Evolutionary conservation across 2,888 invertebrate genomes (phyloP), one percentile per base, ranked within the genome.

Genomic region (Drosophila buzzatii): DNA sequence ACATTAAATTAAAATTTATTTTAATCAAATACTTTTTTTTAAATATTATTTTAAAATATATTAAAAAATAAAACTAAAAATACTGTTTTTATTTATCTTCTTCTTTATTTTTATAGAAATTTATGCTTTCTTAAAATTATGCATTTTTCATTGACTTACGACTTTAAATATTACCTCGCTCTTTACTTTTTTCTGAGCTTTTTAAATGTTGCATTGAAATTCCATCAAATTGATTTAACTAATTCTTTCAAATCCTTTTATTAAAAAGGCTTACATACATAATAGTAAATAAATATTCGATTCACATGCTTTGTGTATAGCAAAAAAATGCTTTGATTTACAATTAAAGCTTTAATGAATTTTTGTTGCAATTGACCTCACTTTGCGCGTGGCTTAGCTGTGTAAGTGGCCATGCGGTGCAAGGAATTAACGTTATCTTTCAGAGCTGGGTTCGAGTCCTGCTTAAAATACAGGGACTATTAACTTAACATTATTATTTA

Each of bases 281-380:
- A 49, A 49, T 31, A 3, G 6, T 23, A 23, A 4, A 23, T 23
- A 3, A 23, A 23, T 23, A 23, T 4, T 23, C 4, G 3, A 23
- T 23, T 23, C 12, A 1, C 5, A 10, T 14, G 0, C 18, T 45
- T 16, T 23, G 41, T 18, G n/a, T 39, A 4, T 23, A 8, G 7
- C 2, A 9, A 35, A 9, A 18, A 14, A 44, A 42, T 14, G 14
- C 8, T 12, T 18, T 16, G 42, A 14, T n/a, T 57, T 52, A 53
- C 7, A 31, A 12, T 33, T 9, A 57, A 39, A 39, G 8, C 16
- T 23, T 27, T 41, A 2, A 41, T 7, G 18, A 27, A 16, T 31
- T 39, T n/a, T 6, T 5, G 0, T 10, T 4, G 4, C 0, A 16
- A n/a, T 0, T 0, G 0, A 1, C 1, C 1, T 8, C 3, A 1